These are phyloP conservation scores for Arnoldichthys spilopterus DNA, from an alignment of 2,797 vertebrate species.

Conservation along the genomic window DNA sequence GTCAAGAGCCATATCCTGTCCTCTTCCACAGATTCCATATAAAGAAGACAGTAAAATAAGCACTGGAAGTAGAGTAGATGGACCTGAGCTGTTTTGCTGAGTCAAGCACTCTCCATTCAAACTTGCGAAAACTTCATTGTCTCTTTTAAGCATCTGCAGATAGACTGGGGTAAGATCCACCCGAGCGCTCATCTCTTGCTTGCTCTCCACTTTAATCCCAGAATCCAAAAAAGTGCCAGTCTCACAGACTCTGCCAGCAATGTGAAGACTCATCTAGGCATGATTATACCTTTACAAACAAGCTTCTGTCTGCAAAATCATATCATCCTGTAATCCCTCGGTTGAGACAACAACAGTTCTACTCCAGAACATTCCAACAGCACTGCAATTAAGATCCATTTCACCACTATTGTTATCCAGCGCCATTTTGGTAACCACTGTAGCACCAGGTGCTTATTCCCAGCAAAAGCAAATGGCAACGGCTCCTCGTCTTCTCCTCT, in stretches of 20 bases:
- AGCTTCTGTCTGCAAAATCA: constrained; percentile 53
- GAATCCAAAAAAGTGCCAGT: constrained; percentile 40
- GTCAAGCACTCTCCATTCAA: constrained; percentile 1
- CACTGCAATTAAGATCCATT: constrained; percentile 56
- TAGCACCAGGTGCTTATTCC: constrained; percentile 70
- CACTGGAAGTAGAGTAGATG: constrained; percentile 4
- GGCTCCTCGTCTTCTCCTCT: constrained; percentile 54
- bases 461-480: constrained; percentile 66
- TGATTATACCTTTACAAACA: constrained; percentile 52
- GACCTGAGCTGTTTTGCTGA: constrained; percentile 48
- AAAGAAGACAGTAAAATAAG: background rate
- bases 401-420: constrained; percentile 46
- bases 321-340: constrained; percentile 56
- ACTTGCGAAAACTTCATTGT: constrained; percentile 38
- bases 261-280: constrained; percentile 48
- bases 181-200: constrained; percentile 49
- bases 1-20: background rate
- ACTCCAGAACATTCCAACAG: constrained; percentile 25
- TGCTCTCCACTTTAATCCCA: constrained; percentile 28
- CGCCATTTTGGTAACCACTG: constrained; percentile 74
- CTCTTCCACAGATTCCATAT: background rate
- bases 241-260: constrained; percentile 12
- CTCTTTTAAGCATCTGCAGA: constrained; percentile 57
- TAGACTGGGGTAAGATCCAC: constrained; percentile 52
- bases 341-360: constrained; percentile 48